Percentiles rank a stretch among this genome's conserved stretches.
These are phyloP conservation scores for Meandrina meandrites DNA, from an alignment of 92 coral and sea anemone genomes.

Conservation along the genomic window DNA sequence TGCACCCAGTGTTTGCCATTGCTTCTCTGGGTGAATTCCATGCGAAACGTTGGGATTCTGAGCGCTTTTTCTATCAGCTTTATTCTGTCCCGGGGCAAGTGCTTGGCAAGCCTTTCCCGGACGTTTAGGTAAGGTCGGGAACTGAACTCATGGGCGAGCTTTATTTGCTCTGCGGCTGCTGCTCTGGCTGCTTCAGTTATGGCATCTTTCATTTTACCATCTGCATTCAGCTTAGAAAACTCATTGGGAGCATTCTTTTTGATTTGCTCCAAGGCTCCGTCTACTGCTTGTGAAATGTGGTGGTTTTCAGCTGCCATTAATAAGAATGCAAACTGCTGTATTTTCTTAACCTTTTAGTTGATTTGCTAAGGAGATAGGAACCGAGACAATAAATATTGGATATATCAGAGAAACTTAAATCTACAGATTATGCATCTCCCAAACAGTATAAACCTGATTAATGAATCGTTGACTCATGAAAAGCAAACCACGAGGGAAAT, in stretches of 20 bases:
- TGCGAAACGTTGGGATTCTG: too few relatives aligned
- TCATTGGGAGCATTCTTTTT: conserved; percentile 51
- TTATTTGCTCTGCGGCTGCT: conserved; percentile 54
- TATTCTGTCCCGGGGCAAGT: not conserved
- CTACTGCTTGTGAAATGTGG: not conserved
- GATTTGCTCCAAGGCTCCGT: conserved; percentile 4
- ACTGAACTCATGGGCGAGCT: conserved; percentile 44
- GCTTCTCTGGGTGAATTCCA: conserved; percentile 44
- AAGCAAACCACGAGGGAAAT: too few relatives aligned
- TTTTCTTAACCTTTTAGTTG: too few relatives aligned
- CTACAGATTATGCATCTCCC: too few relatives aligned
- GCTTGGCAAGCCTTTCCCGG: not conserved
- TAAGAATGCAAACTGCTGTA: too few relatives aligned
- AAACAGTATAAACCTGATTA: too few relatives aligned
- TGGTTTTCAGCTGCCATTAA: not conserved
- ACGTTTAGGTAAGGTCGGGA: conserved; percentile 30
- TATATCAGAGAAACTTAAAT: too few relatives aligned
- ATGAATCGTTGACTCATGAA: too few relatives aligned
- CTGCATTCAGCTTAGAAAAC: conserved; percentile 47
- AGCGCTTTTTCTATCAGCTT: conserved; percentile 16
- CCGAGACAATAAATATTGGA: too few relatives aligned
- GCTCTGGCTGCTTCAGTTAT: conserved; percentile 41
- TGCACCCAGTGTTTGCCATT: conserved; percentile 41
- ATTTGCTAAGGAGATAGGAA: too few relatives aligned
- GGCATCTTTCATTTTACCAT: conserved; percentile 37